phyloP scores from a whole-genome alignment of 2,888 invertebrate species.

The Amphipyra berbera region DNA sequence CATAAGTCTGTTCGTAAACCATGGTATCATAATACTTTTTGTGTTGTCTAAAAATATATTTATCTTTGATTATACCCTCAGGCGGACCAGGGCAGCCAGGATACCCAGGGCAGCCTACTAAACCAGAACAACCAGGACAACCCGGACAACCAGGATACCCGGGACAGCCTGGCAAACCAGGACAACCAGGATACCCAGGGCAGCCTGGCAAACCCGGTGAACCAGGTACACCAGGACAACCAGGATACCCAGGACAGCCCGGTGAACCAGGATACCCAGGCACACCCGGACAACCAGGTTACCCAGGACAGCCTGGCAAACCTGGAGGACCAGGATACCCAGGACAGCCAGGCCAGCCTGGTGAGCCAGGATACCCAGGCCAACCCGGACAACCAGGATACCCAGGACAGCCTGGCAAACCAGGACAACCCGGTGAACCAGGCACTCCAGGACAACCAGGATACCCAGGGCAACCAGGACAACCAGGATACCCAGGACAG shows the following conservation, averaged over 20 bases:
- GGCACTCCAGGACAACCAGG: constrained; percentile 25
- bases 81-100: constrained; percentile 51
- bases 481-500: constrained; percentile 11
- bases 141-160: constrained; percentile 19
- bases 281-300: constrained; percentile 15
- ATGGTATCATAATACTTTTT: too few species aligned
- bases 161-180: constrained; percentile 14
- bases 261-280: constrained; percentile 53
- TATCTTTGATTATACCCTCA: too few species aligned
- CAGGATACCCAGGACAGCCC: constrained; percentile 63
- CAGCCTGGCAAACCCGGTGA: constrained; percentile 52
- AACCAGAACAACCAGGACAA: constrained; percentile 46
- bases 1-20: too few species aligned
- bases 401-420: not conserved
- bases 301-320: constrained; percentile 16
- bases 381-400: not conserved
- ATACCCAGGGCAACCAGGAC: constrained; percentile 17
- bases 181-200: constrained; percentile 36
- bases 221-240: constrained; percentile 37
- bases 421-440: constrained; percentile 4
- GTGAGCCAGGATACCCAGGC: not conserved
- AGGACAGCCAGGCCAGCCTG: constrained; percentile 58
- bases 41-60: too few species aligned
- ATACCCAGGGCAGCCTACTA: constrained; percentile 62
- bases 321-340: constrained; percentile 19